Conservation (phyloP, 2,797 vertebrate genomes). For the Phataginus tricuspis region DNA sequence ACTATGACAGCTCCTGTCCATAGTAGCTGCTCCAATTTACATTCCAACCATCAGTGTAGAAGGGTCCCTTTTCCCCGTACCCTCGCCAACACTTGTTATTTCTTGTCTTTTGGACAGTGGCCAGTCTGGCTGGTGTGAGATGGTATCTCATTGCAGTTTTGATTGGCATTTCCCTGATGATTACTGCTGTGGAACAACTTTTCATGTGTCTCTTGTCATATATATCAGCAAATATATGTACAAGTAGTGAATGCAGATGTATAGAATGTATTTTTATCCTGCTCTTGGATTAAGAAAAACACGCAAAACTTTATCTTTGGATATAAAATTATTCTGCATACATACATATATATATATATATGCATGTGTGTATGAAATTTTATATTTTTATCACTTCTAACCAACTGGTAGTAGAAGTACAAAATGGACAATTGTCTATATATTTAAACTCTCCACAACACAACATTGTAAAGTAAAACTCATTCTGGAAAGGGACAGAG, state of each 20-base stretch:
- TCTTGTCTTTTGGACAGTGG: too few species aligned
- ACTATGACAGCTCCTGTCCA: too few species aligned
- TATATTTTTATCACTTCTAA: slow-evolving; percentile 17
- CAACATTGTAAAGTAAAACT: slow-evolving; percentile 4
- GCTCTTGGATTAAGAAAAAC: background rate
- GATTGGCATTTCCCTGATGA: too few species aligned
- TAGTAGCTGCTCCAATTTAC: too few species aligned
- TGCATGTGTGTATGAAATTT: background rate
- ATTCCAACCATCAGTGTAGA: too few species aligned
- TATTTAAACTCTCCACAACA: background rate
- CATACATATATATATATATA: background rate
- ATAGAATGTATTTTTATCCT: background rate
- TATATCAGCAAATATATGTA: slow-evolving; percentile 9
- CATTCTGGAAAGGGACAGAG: background rate
- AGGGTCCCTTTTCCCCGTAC: too few species aligned
- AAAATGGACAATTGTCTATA: background rate
- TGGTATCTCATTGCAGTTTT: too few species aligned
- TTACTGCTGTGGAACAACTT: too few species aligned
- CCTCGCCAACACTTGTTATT: too few species aligned
- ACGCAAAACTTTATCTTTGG: background rate
- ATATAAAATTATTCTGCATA: background rate
- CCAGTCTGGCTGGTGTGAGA: too few species aligned
- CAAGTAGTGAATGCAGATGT: background rate
- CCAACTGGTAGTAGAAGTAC: background rate
- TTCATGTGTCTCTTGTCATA: background rate